Conservation (phyloP, 2,113 vertebrate species). For the Merops nubicus region DNA sequence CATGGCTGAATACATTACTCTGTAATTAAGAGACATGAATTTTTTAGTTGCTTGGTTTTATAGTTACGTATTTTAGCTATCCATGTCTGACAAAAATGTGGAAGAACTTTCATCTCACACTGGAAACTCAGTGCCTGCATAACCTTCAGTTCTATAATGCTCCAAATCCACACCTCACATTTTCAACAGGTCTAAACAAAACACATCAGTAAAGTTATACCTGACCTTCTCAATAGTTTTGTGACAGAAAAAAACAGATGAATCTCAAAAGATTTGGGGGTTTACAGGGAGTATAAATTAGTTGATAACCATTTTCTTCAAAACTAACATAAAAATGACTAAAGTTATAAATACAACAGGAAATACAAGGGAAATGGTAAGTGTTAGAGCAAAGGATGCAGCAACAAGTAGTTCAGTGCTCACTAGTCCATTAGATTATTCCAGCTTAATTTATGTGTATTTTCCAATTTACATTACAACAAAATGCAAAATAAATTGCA, state of each 20-base stretch:
- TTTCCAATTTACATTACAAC: not conserved
- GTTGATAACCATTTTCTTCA: not conserved
- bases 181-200: not conserved
- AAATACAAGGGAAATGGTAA: not conserved
- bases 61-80: not conserved
- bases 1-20: not conserved
- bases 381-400: not conserved
- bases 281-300: not conserved
- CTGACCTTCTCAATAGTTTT: not conserved
- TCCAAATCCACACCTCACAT: not conserved
- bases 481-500: not conserved
- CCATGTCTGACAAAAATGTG: not conserved
- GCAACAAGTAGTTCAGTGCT: not conserved
- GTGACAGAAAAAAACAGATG: not conserved
- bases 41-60: not conserved
- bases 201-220: not conserved
- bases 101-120: not conserved
- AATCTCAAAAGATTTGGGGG: not conserved
- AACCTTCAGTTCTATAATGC: not conserved
- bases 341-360: not conserved
- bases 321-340: not conserved
- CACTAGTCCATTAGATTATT: not conserved
- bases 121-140: not conserved
- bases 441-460: not conserved
- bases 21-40: not conserved